These are phyloP conservation scores for Hypotaenidia okinawae DNA, from an alignment of 2,797 vertebrate species.

Conservation along the genomic window DNA sequence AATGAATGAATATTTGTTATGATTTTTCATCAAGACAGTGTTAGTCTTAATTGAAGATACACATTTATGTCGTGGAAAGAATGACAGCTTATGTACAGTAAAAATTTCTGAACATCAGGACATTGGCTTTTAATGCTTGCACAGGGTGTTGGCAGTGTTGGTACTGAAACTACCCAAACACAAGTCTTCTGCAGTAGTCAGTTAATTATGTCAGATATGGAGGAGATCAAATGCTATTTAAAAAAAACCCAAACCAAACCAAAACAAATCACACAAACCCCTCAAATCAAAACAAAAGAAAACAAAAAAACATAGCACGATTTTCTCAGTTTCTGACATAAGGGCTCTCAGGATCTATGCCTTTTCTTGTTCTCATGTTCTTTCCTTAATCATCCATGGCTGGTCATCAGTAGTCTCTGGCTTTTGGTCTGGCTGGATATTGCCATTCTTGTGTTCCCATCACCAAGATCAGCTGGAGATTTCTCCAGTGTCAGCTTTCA, in stretches of 20 bases:
- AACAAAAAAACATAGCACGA: neutral
- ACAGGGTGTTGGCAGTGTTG: neutral
- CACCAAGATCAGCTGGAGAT: neutral
- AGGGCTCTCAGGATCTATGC: neutral
- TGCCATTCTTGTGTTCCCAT: neutral
- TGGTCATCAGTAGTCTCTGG: neutral
- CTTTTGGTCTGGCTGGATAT: neutral
- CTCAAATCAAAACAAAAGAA: neutral
- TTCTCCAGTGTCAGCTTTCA: neutral
- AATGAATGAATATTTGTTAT: conserved; percentile 47
- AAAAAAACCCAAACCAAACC: neutral
- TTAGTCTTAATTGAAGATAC: neutral
- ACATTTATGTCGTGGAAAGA: neutral
- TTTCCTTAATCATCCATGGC: neutral
- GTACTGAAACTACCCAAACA: neutral
- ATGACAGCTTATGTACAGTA: neutral
- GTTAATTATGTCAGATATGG: neutral
- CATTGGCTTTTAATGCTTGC: neutral
- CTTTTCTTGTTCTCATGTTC: neutral
- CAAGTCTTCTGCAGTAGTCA: neutral
- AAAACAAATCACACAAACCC: neutral
- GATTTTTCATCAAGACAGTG: conserved; percentile 35
- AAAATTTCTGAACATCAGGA: neutral
- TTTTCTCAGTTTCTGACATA: neutral
- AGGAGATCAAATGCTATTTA: neutral